Evolutionary conservation across 2,797 vertebrate species (phyloP).

Genomic region (Aphelocoma californica): DNA sequence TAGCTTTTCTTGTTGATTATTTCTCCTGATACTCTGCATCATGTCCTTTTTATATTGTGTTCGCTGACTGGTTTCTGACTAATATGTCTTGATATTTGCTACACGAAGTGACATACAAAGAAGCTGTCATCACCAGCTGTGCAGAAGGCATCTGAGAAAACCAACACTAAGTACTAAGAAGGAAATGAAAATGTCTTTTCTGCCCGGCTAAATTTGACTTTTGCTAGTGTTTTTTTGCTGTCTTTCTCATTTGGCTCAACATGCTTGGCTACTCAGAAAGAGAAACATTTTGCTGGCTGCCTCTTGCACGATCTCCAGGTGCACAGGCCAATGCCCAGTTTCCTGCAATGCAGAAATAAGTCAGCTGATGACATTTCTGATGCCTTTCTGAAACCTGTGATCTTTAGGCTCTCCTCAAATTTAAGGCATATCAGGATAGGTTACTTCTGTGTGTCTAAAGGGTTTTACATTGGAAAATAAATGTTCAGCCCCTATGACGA

Average conservation of each 20-base stretch:
- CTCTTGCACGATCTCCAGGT: not conserved
- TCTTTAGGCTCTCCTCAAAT: not conserved
- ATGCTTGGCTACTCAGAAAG: not conserved
- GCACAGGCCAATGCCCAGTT: not conserved
- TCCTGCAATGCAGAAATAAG: slow-evolving; percentile 22
- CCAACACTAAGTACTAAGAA: not conserved
- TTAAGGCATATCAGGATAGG: not conserved
- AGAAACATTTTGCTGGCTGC: not conserved
- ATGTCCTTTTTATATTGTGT: not conserved
- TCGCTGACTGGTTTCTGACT: not conserved
- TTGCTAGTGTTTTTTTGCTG: not conserved
- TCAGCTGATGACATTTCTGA: slow-evolving; percentile 24
- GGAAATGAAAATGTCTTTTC: not conserved
- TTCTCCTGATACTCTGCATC: not conserved
- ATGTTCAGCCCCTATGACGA: not conserved
- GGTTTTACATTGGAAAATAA: slow-evolving; percentile 34
- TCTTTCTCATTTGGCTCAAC: not conserved
- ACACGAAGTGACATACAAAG: not conserved
- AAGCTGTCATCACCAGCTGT: not conserved
- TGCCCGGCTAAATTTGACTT: not conserved
- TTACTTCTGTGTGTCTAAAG: slow-evolving; percentile 16
- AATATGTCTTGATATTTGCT: not conserved
- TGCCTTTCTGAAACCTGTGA: slow-evolving; percentile 13
- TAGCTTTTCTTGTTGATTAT: not conserved
- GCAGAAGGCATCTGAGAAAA: not conserved